Base-by-base conservation (phyloP, 64 coral and sea anemone genomes). In the Dendrophyllia cribrosa region DNA sequence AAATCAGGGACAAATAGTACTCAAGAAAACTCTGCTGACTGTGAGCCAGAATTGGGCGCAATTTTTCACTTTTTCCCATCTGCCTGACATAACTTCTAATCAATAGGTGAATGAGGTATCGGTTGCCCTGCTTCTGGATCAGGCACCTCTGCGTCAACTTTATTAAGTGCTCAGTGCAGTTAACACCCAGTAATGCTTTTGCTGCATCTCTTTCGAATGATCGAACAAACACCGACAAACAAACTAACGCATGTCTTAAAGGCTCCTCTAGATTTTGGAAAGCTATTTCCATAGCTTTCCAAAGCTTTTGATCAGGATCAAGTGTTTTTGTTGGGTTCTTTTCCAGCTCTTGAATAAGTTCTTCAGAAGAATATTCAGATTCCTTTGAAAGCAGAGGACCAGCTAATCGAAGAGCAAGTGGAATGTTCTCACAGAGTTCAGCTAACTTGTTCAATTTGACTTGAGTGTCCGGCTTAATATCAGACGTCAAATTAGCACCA, bases 171-270 rank as follows among this genome's bases (percentile, higher is more conserved):
- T 59, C 46, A 21, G 25, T 9, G 58, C 47, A 90, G 12, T 80
- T 49, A 43, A n/a, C 1, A 68, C 88, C 88, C 9, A 90, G 60
- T 70, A 90, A 48, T 24, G 64, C 65, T 73, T 4, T 82, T 7
- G 89, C 89, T 72, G 89, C 49, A 15, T 91, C 55, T 62, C 60
- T 91, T n/a, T 72, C 51, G 60, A 91, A 91, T n/a, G 89, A 82
- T 73, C 66, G 61, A 72, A 59, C 49, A 73, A 91, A 56, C 52
- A 56, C 52, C 11, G 52, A 56, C 11, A 56, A 56, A 56, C 11
- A 56, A 56, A 56, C 52, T 56, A 56, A 11, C 52, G 52, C 11
- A 56, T 56, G 52, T 11, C 11, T 56, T 56, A 56, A 56, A 6
- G 52, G 11, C 6, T 56, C 52, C 11, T 56, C 52, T 56, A 56